Evolutionary conservation across 2,888 invertebrate genomes (phyloP), one percentile per base, ranked within the genome.

Genomic region (Drosophila hawaiiensis): DNA sequence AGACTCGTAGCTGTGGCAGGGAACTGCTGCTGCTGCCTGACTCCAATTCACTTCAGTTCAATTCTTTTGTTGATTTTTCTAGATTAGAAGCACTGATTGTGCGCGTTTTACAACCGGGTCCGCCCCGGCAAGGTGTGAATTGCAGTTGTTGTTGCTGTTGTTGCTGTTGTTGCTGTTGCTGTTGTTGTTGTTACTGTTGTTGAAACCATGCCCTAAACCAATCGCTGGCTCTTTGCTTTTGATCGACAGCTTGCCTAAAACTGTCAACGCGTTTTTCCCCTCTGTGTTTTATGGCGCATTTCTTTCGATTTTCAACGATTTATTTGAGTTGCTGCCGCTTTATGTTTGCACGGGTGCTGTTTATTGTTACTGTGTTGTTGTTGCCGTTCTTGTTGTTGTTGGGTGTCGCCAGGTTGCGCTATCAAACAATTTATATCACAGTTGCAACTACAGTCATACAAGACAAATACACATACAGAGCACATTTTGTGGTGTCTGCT

Each of bases 201-300:
- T n/a, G n/a, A 28, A 55, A 73, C 75, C 75, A 75, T 75, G 70
- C 71, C 71, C 73, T 74, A 59, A 79, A 54, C 53, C 79, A 73
- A 73, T 65, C 52, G 50, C 33, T 69, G 58, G 43, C 59, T 66
- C 76, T 61, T 47, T 63, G 35, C 31, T 68, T 88, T 91, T 88
- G 88, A 88, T 88, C 85, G 88, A 88, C 88, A 88, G 88, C 90
- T 88, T 87, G 91, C 88, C 88, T 91, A 88, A 88, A 88, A 88
- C 91, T 88, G 88, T 88, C 91, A 88, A 88, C 91, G 80, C 78
- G 61, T 80, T 58, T 73, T 73, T 73, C 47, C 39, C 58, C 50
- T 54, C 66, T 68, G 73, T 58, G 64, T 73, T 80, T 90, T 89
- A 90, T 86, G 90, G 77, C 75, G 61, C 84, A 80, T 89, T 89